phyloP scores from a whole-genome alignment of 2,113 vertebrate species.

The Sinosuthora webbiana region DNA sequence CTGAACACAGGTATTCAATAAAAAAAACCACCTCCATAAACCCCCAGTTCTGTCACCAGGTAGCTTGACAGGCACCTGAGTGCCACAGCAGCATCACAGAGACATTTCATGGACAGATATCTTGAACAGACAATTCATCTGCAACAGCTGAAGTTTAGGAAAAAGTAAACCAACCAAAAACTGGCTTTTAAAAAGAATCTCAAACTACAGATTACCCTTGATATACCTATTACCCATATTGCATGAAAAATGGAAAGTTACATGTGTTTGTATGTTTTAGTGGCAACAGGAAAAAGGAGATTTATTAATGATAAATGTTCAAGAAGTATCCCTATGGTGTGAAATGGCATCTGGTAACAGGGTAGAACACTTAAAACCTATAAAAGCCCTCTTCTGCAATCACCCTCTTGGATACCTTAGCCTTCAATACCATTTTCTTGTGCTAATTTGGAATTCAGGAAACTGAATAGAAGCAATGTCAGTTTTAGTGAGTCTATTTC shows the following conservation, averaged over 20 bases:
- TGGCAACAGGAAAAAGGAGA: not conserved
- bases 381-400: not conserved
- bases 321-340: not conserved
- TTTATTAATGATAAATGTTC: not conserved
- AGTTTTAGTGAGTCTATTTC: not conserved
- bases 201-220: not conserved
- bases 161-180: not conserved
- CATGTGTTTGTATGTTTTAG: not conserved
- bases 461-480: not conserved
- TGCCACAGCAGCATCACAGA: not conserved
- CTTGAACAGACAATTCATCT: not conserved
- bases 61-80: not conserved
- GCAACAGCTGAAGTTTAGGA: not conserved
- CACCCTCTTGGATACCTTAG: not conserved
- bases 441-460: not conserved
- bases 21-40: not conserved
- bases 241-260: not conserved
- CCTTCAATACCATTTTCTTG: not conserved
- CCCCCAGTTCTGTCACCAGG: not conserved
- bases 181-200: not conserved
- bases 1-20: not conserved
- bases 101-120: fast-evolving
- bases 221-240: not conserved
- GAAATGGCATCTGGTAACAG: not conserved
- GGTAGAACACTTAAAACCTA: not conserved